Base-by-base conservation (phyloP, 2,888 invertebrate species). In the Drosophila anomelani region DNA sequence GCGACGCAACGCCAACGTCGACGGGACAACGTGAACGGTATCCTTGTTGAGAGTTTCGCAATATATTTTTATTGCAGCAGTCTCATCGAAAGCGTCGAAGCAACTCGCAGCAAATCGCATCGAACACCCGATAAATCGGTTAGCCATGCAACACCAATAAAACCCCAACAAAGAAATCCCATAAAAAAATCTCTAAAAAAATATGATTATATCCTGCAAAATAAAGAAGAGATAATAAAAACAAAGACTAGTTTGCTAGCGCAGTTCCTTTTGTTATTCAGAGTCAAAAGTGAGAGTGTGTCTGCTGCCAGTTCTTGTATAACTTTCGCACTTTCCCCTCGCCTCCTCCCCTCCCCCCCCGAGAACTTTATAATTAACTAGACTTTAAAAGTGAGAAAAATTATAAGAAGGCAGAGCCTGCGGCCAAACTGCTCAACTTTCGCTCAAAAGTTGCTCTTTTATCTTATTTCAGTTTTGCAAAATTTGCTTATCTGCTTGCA, bases 11-110 rank as follows among this genome's bases (percentile, higher is more conserved):
- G 51, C 20, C 51, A 20, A 53, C 72, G 62, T 72, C 75, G 74
- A 44, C 77, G 67, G 72, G 67, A 68, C 79, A 77, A 72, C 79
- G 76, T 72, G 70, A 77, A 77, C 81, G 79, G 63, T 81, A 89
- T 88, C 90, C 90, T 88, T 85, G 89, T 85, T 85, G 84, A 88
- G 87, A 88, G 90, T 89, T 90, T 89, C 78, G 88, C 90, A 88
- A 89, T 85, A 87, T 82, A 85, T 77, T 87, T 83, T 80, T 88
- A 89, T 87, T 89, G 88, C 88, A 83, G 88, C 91, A 90, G 90
- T 91, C 89, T 80, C 80, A 83, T 78, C 86, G 85, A 77, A 91
- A 85, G 79, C 90, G 90, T 88, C 88, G 81, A 85, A 79, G 77
- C 84, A 86, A 81, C 84, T 47, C 47, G 47, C 47, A 47, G 47